Conservation (phyloP, 2,113 vertebrate genomes). For the Petaurus breviceps region DNA sequence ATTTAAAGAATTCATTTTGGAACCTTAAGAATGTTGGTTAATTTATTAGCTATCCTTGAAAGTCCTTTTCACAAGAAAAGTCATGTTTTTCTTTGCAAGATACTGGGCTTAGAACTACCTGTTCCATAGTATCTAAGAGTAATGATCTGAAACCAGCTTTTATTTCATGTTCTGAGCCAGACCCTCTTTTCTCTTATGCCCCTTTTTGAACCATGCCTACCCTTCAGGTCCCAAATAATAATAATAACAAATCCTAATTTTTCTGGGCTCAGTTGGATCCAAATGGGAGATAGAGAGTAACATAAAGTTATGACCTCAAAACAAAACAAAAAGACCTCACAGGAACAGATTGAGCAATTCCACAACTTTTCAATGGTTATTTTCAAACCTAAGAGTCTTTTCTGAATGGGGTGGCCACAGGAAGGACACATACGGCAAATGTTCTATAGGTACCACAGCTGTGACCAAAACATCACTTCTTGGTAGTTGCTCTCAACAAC, state of each 20-base stretch:
- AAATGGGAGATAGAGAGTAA: background rate
- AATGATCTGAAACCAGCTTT: conserved; percentile 39
- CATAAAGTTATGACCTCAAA: background rate
- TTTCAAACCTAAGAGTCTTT: background rate
- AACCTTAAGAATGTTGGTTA: conserved; percentile 11
- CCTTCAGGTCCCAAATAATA: conserved; percentile 33
- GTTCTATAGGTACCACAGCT: background rate
- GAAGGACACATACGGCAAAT: background rate
- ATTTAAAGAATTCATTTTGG: conserved; percentile 44
- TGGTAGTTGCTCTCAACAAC: background rate
- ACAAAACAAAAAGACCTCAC: background rate
- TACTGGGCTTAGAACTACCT: conserved; percentile 14
- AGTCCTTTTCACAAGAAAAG: conserved; percentile 19
- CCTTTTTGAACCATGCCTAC: background rate
- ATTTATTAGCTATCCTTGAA: conserved; percentile 42
- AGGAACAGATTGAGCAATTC: background rate
- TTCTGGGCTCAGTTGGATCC: background rate
- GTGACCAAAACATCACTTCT: background rate
- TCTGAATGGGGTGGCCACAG: background rate
- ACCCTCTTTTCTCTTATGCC: background rate
- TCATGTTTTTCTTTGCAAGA: conserved; percentile 27
- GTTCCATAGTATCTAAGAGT: conserved; percentile 23
- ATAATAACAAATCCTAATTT: background rate
- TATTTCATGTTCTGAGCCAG: conserved; percentile 1
- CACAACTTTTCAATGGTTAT: background rate